These are phyloP conservation scores for Carlito syrichta DNA, from an alignment of 2,113 vertebrate species.

Conservation along the genomic window DNA sequence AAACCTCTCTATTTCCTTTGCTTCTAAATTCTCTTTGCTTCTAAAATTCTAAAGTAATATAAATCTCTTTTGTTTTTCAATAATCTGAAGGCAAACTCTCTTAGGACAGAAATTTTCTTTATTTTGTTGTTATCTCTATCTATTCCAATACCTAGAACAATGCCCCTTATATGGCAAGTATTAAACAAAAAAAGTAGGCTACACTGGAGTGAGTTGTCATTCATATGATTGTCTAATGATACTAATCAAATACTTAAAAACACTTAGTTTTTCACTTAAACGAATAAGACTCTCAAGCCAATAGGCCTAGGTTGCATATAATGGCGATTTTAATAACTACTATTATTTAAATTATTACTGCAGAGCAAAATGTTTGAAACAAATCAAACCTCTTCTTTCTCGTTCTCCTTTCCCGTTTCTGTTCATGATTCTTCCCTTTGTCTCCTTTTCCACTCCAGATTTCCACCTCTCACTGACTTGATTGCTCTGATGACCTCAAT, in stretches of 20 bases:
- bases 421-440: slow-evolving; percentile 64
- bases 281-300: slow-evolving; percentile 37
- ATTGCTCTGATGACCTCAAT: slow-evolving; percentile 98
- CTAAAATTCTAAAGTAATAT: not conserved
- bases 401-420: slow-evolving; percentile 65
- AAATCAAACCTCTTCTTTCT: slow-evolving; percentile 55
- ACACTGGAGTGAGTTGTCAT: not conserved
- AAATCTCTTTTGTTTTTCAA: not conserved
- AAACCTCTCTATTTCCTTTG: not conserved
- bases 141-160: not conserved
- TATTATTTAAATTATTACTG: slow-evolving; percentile 59
- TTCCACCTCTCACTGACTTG: slow-evolving; percentile 88
- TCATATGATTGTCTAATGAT: not conserved
- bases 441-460: slow-evolving; percentile 78
- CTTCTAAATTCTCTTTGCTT: not conserved
- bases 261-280: slow-evolving; percentile 20
- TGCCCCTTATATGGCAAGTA: not conserved
- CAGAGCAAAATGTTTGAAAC: slow-evolving; percentile 50
- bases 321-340: slow-evolving; percentile 62
- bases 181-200: too few relatives aligned
- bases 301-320: slow-evolving; percentile 53
- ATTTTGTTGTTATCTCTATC: not conserved
- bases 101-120: not conserved
- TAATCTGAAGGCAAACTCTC: not conserved
- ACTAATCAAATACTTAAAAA: slow-evolving; percentile 48